These are phyloP conservation scores for Hedya salicella DNA, from an alignment of 2,888 invertebrate genomes.

Conservation along the genomic window DNA sequence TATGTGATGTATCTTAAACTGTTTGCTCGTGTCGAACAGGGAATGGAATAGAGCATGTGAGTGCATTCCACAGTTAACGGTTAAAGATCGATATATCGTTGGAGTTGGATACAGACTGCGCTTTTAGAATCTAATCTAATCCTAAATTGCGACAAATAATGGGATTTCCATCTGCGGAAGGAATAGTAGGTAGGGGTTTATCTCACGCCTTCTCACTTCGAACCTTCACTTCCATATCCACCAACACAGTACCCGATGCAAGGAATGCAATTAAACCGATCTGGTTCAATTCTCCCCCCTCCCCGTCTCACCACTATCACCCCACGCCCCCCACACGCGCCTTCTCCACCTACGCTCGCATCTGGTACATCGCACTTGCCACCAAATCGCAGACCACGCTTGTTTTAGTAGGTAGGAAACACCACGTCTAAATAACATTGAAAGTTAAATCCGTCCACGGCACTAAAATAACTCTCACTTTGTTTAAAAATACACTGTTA, in stretches of 20 bases:
- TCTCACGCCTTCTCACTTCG: conserved; percentile 1
- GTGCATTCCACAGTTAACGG: too few relatives aligned
- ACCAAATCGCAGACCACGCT: conserved; percentile 23
- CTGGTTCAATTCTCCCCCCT: neutral
- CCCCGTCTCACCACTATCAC: neutral
- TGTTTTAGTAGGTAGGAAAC: conserved; percentile 12
- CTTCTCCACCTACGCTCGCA: conserved; percentile 19
- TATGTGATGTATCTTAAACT: too few relatives aligned
- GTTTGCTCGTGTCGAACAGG: too few relatives aligned
- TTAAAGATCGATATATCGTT: too few relatives aligned
- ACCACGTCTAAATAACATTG: conserved; percentile 31
- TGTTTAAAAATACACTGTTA: conserved; percentile 24
- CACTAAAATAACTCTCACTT: conserved; percentile 29
- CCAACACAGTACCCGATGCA: conserved; percentile 2
- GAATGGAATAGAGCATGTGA: too few relatives aligned
- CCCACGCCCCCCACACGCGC: conserved; percentile 1
- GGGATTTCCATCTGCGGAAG: too few relatives aligned
- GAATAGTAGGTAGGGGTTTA: too few relatives aligned
- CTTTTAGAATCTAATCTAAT: too few relatives aligned
- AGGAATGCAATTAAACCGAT: conserved; percentile 40
- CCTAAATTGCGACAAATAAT: too few relatives aligned
- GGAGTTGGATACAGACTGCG: too few relatives aligned
- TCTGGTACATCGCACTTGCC: conserved; percentile 24
- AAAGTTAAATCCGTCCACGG: conserved; percentile 34
- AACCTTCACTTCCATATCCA: conserved; percentile 19